phyloP scores from a whole-genome alignment of 2,888 invertebrate genomes.

The Hypsopygia costalis region DNA sequence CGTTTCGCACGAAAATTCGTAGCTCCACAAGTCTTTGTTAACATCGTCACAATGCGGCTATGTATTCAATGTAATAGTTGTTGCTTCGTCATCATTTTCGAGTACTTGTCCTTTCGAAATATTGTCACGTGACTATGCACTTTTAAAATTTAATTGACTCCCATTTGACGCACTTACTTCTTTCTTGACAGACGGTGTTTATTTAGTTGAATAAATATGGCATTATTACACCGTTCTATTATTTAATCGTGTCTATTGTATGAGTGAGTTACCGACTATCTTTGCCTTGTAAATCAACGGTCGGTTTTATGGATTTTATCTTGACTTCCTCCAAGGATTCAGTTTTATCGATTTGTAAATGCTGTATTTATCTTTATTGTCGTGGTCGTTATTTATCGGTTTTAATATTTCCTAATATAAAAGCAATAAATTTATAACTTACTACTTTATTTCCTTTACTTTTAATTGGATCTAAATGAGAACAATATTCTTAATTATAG shows the following conservation, averaged over 20 bases:
- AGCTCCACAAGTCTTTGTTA: constrained; percentile 40
- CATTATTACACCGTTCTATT: background rate
- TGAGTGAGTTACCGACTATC: too few species aligned
- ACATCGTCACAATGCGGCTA: constrained; percentile 29
- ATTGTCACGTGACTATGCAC: constrained; percentile 35
- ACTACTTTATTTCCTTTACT: background rate
- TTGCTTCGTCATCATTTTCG: constrained; percentile 39
- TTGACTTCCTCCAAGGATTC: background rate
- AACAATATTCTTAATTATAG: constrained; percentile 1
- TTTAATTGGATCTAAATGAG: background rate
- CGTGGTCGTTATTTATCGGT: background rate
- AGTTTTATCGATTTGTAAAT: constrained; percentile 22
- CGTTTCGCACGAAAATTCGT: constrained; percentile 29
- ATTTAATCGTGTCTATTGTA: background rate
- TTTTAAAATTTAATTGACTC: constrained; percentile 36
- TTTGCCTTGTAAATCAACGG: too few species aligned
- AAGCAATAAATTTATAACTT: background rate
- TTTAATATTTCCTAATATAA: background rate
- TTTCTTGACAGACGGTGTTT: background rate
- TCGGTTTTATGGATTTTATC: too few species aligned
- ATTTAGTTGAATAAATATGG: constrained; percentile 5
- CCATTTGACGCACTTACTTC: constrained; percentile 3
- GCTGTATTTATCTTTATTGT: constrained; percentile 8
- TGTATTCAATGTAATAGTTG: constrained; percentile 42
- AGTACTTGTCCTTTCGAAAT: constrained; percentile 22